These are phyloP conservation scores for Philantomba maxwellii DNA, from an alignment of 2,113 vertebrate species.

Conservation along the genomic window DNA sequence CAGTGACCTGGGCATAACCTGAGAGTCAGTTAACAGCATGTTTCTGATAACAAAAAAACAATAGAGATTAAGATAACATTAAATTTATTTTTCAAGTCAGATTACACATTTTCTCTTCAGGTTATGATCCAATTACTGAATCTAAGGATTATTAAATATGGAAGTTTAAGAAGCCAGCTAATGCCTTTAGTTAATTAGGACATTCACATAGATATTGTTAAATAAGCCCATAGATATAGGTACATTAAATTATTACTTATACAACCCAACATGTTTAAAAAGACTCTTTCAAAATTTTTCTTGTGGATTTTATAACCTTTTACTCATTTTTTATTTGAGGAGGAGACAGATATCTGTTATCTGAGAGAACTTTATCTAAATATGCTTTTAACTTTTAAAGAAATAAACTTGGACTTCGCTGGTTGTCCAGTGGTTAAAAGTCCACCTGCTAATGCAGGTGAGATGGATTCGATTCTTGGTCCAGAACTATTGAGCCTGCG, in stretches of 20 bases:
- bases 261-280: background rate
- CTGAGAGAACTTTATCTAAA: background rate
- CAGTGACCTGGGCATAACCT: background rate
- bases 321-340: background rate
- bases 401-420: background rate
- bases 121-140: background rate
- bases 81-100: background rate
- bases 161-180: background rate
- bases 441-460: background rate
- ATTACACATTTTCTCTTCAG: background rate
- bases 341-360: background rate
- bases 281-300: background rate
- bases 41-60: background rate
- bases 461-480: background rate
- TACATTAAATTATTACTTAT: background rate
- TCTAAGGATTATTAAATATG: background rate
- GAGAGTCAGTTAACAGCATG: background rate
- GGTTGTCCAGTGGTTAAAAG: background rate
- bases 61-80: background rate
- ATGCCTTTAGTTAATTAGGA: background rate
- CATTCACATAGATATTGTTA: background rate
- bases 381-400: background rate
- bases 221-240: background rate
- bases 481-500: background rate
- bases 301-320: background rate